Evolutionary conservation across 2,888 invertebrate species (phyloP).

Genomic region (Caenorhabditis sp.): DNA sequence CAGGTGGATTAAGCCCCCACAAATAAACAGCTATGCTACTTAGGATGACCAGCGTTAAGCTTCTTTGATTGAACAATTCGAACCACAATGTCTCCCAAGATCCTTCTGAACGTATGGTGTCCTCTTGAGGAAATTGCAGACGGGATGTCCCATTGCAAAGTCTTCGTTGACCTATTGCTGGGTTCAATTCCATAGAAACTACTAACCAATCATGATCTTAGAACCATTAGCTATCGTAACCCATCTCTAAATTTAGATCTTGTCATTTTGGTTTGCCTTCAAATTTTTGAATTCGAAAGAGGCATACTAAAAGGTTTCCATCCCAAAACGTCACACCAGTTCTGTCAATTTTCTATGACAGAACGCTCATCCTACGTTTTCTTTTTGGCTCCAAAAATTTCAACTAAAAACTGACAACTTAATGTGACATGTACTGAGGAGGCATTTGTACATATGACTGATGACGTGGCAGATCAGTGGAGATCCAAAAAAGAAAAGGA

Average conservation of each 20-base stretch:
- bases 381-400: background rate
- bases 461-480: constrained; percentile 1
- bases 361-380: constrained; percentile 7
- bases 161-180: no score
- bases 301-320: background rate
- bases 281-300: background rate
- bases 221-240: background rate
- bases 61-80: no score
- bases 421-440: constrained; percentile 24
- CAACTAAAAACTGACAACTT: constrained; percentile 19
- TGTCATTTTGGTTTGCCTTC: background rate
- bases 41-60: background rate
- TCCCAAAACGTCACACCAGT: constrained; percentile 33
- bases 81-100: background rate
- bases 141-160: no score
- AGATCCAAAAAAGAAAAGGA: background rate
- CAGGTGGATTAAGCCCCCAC: constrained; percentile 17
- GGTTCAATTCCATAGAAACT: no score
- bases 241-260: background rate
- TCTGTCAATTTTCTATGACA: constrained; percentile 24
- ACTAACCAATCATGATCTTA: background rate
- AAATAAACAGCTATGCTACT: background rate
- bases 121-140: no score
- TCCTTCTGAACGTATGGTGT: no score
- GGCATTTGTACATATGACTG: background rate